Conservation (phyloP, 2,888 invertebrate genomes). For the Rhogogaster chlorosoma region DNA sequence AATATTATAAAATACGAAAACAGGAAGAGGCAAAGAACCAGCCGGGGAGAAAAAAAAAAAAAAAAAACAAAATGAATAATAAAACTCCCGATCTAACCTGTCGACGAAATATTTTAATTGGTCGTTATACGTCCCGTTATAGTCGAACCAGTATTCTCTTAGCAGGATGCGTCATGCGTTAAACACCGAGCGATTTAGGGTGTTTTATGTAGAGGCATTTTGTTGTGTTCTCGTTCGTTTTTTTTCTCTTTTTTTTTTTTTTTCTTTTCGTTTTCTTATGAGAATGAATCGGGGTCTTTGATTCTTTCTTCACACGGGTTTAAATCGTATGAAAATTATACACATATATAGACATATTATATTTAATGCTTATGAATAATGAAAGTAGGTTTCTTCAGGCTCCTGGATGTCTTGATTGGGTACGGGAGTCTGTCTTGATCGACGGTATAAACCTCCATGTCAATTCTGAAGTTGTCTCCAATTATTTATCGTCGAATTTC, state of each 20-base stretch:
- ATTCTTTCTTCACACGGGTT: neutral
- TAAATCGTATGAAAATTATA: neutral
- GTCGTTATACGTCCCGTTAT: conserved; percentile 34
- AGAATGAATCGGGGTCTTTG: neutral
- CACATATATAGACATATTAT: neutral
- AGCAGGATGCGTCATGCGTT: neutral
- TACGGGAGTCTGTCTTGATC: neutral
- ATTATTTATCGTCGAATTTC: conserved; percentile 31
- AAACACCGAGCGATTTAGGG: neutral
- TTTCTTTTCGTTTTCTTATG: neutral
- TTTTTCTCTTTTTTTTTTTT: neutral
- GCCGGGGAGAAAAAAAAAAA: neutral
- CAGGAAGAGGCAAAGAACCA: conserved; percentile 23
- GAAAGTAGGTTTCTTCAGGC: conserved; percentile 22
- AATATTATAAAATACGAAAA: conserved; percentile 22
- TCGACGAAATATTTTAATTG: conserved; percentile 48
- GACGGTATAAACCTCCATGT: conserved; percentile 10
- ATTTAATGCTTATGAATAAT: conserved; percentile 18
- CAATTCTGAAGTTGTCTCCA: conserved; percentile 10
- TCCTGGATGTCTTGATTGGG: conserved; percentile 7
- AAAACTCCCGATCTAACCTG: conserved; percentile 19
- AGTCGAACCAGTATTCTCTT: neutral
- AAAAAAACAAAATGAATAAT: neutral
- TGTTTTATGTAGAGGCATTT: neutral
- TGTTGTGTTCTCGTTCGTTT: neutral